Evolutionary conservation across 2,113 vertebrate species (phyloP).

Genomic region (Engraulis encrasicolus): DNA sequence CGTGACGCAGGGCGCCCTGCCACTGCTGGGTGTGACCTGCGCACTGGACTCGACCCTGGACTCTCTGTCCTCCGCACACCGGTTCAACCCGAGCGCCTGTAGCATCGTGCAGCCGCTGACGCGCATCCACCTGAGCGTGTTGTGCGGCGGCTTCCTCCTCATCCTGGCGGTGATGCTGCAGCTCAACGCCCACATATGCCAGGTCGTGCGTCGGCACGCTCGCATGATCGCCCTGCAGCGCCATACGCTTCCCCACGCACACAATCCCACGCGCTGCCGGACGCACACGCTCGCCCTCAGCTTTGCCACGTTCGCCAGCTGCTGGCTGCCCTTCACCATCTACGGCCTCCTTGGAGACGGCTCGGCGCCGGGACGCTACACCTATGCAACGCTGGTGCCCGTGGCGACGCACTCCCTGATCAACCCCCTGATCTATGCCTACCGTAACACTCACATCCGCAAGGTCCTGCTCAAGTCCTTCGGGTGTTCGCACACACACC

Average conservation of each 20-base stretch:
- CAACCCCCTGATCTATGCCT: slow-evolving; percentile 93
- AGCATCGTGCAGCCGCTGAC: slow-evolving; percentile 84
- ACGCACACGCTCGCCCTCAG: slow-evolving; percentile 82
- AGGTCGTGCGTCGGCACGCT: slow-evolving; percentile 85
- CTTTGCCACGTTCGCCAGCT: slow-evolving; percentile 88
- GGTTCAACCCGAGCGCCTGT: slow-evolving; percentile 72
- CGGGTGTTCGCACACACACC: slow-evolving; percentile 77
- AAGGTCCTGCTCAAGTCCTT: slow-evolving; percentile 85
- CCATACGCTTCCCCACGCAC: slow-evolving; percentile 83
- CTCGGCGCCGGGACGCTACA: slow-evolving; percentile 82
- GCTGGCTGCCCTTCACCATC: slow-evolving; percentile 92
- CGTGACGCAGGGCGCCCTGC: slow-evolving; percentile 81
- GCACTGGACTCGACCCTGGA: too few relatives aligned
- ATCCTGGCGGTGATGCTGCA: slow-evolving; percentile 86
- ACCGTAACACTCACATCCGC: slow-evolving; percentile 92
- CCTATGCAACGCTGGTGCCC: slow-evolving; percentile 86
- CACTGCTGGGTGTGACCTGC: slow-evolving; percentile 92
- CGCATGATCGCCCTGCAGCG: slow-evolving; percentile 94
- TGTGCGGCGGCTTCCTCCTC: slow-evolving; percentile 84
- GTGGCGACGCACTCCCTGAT: slow-evolving; percentile 91
- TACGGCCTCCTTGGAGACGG: slow-evolving; percentile 87
- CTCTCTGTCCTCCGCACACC: not conserved
- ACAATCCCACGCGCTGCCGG: slow-evolving; percentile 82
- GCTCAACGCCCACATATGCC: slow-evolving; percentile 89
- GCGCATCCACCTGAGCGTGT: slow-evolving; percentile 83